Evolutionary conservation across 2,113 vertebrate species (phyloP).

Genomic region (Tychaedon coryphoeus): DNA sequence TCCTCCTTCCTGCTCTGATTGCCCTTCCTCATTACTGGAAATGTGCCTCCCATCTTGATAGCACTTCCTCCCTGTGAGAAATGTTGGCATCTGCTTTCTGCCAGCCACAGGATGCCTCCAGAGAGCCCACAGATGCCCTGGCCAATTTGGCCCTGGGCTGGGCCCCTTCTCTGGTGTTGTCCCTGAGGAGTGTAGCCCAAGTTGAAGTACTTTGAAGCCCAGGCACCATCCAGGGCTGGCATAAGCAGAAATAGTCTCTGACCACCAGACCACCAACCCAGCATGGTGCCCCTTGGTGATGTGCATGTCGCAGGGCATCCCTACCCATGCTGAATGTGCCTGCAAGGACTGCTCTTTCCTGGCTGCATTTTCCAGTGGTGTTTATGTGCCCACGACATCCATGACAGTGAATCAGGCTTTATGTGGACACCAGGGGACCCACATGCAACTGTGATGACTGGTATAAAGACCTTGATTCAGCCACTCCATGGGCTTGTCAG

Average conservation of each 20-base stretch:
- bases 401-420: neutral
- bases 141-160: neutral
- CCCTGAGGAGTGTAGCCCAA: neutral
- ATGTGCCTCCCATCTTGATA: neutral
- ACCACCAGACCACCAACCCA: neutral
- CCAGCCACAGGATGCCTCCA: neutral
- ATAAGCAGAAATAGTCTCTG: neutral
- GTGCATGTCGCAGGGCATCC: neutral
- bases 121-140: neutral
- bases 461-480: neutral
- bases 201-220: neutral
- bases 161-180: neutral
- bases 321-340: neutral
- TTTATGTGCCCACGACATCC: accelerated
- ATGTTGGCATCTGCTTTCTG: neutral
- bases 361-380: neutral
- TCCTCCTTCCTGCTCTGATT: neutral
- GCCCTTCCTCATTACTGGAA: neutral
- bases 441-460: neutral
- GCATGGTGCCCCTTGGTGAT: neutral
- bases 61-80: neutral
- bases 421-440: neutral
- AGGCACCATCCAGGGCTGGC: neutral
- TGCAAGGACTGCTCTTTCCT: neutral
- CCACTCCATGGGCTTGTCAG: neutral